Percentiles rank a stretch among this genome's conserved stretches.
Evolutionary conservation across 2,113 vertebrate species (phyloP).

Genomic region (Brevimyrus niger): DNA sequence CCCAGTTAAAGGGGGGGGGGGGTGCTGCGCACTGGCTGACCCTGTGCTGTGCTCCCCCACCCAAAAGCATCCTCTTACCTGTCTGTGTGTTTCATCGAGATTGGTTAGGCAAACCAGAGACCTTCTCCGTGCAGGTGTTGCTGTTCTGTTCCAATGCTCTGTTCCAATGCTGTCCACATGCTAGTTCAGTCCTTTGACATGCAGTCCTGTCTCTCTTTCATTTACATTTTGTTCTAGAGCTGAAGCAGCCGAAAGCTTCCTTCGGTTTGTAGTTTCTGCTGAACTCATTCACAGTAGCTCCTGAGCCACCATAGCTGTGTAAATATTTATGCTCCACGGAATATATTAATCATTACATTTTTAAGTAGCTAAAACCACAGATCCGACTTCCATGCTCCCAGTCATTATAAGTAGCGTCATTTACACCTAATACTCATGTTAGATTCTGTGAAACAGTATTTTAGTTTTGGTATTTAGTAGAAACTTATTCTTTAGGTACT

Average conservation of each 20-base stretch:
- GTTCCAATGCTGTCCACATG: neutral
- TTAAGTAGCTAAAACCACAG: neutral
- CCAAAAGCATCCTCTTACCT: neutral
- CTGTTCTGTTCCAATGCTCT: neutral
- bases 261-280: neutral
- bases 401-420: neutral
- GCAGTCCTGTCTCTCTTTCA: neutral
- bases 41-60: neutral
- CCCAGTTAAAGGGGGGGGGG: neutral
- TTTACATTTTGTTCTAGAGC: neutral
- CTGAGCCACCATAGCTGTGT: neutral
- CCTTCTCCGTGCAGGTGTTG: neutral
- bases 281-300: neutral
- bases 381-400: neutral
- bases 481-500: neutral
- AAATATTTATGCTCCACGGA: neutral
- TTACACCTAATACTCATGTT: neutral
- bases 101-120: neutral
- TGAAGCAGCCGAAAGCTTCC: neutral
- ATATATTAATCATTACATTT: slow-evolving; percentile 6
- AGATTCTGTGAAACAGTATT: neutral
- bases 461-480: neutral
- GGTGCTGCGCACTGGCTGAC: neutral
- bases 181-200: neutral
- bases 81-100: neutral